Percentiles rank a stretch among this genome's conserved stretches.
phyloP scores from a whole-genome alignment of 2,113 vertebrate genomes.

The Anarhynchus alexandrinus region DNA sequence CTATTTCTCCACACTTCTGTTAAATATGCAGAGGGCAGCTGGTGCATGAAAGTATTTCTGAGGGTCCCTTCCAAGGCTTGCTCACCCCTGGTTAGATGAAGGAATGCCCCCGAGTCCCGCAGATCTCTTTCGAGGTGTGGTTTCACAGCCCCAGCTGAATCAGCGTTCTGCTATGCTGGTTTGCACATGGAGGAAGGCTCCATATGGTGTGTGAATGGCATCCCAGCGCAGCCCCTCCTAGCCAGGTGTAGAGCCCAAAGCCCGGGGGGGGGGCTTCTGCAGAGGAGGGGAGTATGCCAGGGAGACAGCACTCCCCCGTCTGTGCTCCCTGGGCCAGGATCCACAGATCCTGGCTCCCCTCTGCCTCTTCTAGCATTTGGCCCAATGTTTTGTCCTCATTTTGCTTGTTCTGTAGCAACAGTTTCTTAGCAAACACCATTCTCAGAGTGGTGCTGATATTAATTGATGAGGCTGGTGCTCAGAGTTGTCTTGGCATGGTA shows the following conservation, averaged over 20 bases:
- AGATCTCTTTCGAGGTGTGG: background rate
- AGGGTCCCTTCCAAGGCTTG: background rate
- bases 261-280: background rate
- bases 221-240: background rate
- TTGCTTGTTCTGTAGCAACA: conserved; percentile 72
- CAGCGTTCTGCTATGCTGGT: background rate
- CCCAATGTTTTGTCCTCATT: conserved; percentile 68
- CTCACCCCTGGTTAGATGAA: background rate
- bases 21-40: background rate
- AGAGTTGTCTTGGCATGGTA: conserved; percentile 68
- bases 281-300: conserved; percentile 5
- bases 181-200: conserved; percentile 15
- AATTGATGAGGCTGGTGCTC: conserved; percentile 70
- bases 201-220: conserved; percentile 26
- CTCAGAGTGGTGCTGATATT: conserved; percentile 66
- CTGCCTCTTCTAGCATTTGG: conserved; percentile 58
- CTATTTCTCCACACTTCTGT: background rate
- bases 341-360: conserved; percentile 55
- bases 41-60: background rate
- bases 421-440: conserved; percentile 71
- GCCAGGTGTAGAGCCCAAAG: conserved; percentile 32
- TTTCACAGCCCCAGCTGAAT: background rate
- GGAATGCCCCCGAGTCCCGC: background rate
- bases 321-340: conserved; percentile 58
- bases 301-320: conserved; percentile 39